These are phyloP conservation scores for Oscheius sp. DNA, from an alignment of 2,888 invertebrate genomes.

Conservation along the genomic window DNA sequence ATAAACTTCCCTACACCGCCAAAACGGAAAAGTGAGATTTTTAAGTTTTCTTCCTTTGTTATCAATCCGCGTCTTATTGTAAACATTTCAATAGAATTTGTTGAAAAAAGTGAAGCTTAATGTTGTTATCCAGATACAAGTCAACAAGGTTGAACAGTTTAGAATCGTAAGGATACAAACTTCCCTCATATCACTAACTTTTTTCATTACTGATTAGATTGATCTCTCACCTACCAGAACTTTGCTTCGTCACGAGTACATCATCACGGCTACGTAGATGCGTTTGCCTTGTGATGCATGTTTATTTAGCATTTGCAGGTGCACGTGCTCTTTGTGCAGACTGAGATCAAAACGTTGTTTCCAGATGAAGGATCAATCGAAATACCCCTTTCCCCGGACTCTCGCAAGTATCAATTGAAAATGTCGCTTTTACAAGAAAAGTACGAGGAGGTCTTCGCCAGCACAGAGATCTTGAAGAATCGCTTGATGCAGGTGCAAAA, in stretches of 20 bases:
- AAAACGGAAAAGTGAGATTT: no score
- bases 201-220: no score
- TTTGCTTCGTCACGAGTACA: conserved; percentile 12
- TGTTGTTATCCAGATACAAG: no score
- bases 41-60: no score
- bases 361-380: conserved; percentile 6
- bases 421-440: conserved; percentile 24
- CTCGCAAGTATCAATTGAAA: conserved; percentile 23
- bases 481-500: conserved; percentile 25
- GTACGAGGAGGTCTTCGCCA: conserved; percentile 16
- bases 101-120: no score
- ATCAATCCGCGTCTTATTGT: no score
- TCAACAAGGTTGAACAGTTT: no score
- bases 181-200: no score
- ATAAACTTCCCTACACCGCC: not conserved
- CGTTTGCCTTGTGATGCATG: conserved; percentile 29
- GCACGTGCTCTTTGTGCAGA: conserved; percentile 1
- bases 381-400: conserved; percentile 20
- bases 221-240: no score
- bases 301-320: conserved; percentile 24
- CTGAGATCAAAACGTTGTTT: not conserved
- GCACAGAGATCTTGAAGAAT: conserved; percentile 18
- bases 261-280: not conserved
- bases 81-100: no score
- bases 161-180: no score